These are phyloP conservation scores for Rafetus swinhoei DNA, from an alignment of 2,113 vertebrate species.

Conservation along the genomic window DNA sequence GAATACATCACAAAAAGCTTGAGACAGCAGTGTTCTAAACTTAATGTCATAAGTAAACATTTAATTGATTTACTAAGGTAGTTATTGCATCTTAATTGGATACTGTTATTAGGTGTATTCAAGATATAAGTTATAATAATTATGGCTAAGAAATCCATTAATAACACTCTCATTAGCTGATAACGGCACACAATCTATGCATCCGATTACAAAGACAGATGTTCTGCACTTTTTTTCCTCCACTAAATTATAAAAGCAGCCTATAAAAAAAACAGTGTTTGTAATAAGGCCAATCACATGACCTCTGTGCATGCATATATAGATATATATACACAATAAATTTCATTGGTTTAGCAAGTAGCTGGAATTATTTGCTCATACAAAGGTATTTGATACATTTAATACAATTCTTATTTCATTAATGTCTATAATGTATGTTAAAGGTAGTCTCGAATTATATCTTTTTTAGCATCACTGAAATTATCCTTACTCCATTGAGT, in stretches of 20 bases:
- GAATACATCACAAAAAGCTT: constrained; percentile 61
- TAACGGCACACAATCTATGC: constrained; percentile 32
- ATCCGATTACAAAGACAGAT: constrained; percentile 30
- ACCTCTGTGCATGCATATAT: neutral
- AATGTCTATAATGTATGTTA: neutral
- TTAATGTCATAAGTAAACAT: constrained; percentile 50
- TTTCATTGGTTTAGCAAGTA: neutral
- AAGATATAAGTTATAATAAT: constrained; percentile 66
- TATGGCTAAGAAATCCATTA: constrained; percentile 49
- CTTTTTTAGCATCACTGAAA: neutral
- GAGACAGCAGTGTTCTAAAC: constrained; percentile 59
- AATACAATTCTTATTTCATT: neutral
- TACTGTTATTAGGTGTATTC: constrained; percentile 49
- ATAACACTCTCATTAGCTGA: constrained; percentile 41
- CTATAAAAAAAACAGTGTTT: neutral
- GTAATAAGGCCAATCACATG: neutral
- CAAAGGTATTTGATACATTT: neutral
- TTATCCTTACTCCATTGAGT: neutral
- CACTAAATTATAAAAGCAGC: neutral
- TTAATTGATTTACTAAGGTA: constrained; percentile 75
- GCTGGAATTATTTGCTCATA: neutral
- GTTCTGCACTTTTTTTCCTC: constrained; percentile 22
- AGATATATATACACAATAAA: neutral
- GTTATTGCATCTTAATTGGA: constrained; percentile 68
- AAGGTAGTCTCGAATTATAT: neutral